phyloP scores from a whole-genome alignment of 2,797 vertebrate genomes.

The Cyclopterus lumpus region DNA sequence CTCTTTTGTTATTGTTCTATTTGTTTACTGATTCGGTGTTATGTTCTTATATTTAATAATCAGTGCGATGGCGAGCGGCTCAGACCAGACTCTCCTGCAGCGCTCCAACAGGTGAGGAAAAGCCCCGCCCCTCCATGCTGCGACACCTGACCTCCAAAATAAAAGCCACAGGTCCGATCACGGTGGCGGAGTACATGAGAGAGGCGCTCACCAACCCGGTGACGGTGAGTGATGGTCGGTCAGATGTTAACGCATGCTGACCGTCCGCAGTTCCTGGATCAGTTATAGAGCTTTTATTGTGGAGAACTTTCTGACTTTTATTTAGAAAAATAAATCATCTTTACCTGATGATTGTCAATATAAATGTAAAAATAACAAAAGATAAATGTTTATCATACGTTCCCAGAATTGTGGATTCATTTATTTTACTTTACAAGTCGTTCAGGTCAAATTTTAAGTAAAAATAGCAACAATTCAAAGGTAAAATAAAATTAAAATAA shows the following conservation, averaged over 20 bases:
- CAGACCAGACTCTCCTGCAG: constrained; percentile 44
- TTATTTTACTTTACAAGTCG: too few species aligned
- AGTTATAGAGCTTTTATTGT: not conserved
- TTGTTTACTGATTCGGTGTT: not conserved
- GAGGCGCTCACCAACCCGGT: constrained; percentile 95
- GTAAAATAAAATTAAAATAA: not conserved
- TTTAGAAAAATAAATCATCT: not conserved
- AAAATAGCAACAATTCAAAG: too few species aligned
- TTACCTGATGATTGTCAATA: not conserved
- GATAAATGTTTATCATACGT: too few species aligned
- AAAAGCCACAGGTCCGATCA: constrained; percentile 90
- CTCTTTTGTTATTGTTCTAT: not conserved
- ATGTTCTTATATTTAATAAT: not conserved
- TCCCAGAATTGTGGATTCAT: not conserved
- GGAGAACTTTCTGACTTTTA: not conserved
- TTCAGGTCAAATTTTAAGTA: not conserved
- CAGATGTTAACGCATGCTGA: not conserved
- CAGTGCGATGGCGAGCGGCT: constrained; percentile 49
- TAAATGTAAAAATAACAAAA: too few species aligned
- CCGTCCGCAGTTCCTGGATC: too few species aligned
- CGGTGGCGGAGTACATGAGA: constrained; percentile 96
- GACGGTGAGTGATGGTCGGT: constrained; percentile 75
- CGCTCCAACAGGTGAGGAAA: constrained; percentile 31
- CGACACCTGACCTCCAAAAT: constrained; percentile 91
- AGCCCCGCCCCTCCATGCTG: constrained; percentile 77